Evolutionary conservation across 2,113 vertebrate genomes (phyloP), one percentile per base, ranked within the genome.

Genomic region (Ibidorhyncha struthersii): DNA sequence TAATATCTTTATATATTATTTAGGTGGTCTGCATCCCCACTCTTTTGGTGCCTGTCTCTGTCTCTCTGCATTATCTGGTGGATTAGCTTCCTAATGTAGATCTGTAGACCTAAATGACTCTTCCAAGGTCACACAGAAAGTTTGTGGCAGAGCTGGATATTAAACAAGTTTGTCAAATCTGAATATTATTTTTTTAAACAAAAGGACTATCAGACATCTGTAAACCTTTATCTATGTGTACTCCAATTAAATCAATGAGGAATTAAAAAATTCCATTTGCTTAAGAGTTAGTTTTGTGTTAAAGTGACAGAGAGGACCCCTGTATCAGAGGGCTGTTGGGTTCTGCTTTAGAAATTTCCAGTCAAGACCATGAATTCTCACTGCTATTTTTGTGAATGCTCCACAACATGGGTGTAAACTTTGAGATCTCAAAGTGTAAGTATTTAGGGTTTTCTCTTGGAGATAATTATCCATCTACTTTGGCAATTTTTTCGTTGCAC

Each of bases 1-100:
- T 67, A 82, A 76, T 15, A 70, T 78, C 86, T 95, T 96, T 91
- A 96, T 97, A 72, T 96, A 95, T 97, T 94, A 96, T 96, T 93
- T 96, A 96, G 96, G 90, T 93, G 93, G 93, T 94, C 92, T 97
- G 93, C 87, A 86, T 94, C 74, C 81, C 70, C 58, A 45, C 45
- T 80, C 82, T 82, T 96, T 96, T 89, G 91, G 73, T 96, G 91
- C 91, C 96, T 93, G 86, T 85, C 89, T 97, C 89, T 73, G 53
- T 92, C 91, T 96, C 85, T 80, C 84, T 94, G 70, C 78, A 45
- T 95, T 95, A 77, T 91, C 70, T 65, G 65, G 90, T 95, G 90
- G 61, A 93, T 95, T 96, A 77, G n/a, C 82, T 94, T 83, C 84
- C 66, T 97, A 26, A 94, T 73, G 49, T 34, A 77, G 58, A 86